Conservation (phyloP, 2,113 vertebrate genomes). For the Tringa solitaria region DNA sequence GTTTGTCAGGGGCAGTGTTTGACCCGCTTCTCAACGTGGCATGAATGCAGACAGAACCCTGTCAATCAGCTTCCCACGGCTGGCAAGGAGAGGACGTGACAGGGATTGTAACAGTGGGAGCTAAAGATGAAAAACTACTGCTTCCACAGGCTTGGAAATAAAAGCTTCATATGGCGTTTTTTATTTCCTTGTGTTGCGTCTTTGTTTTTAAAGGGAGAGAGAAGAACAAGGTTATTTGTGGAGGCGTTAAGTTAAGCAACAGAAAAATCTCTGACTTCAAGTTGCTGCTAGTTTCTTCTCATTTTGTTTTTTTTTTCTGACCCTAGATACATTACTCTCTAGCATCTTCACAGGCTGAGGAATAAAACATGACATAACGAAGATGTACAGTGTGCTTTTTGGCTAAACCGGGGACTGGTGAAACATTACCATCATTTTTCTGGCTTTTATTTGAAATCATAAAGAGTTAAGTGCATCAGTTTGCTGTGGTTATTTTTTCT, state of each 20-base stretch:
- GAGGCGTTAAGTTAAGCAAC: background rate
- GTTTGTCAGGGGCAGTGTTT: background rate
- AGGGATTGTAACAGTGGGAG: background rate
- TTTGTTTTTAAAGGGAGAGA: slow-evolving; percentile 34
- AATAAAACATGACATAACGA: slow-evolving; percentile 62
- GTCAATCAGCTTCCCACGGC: background rate
- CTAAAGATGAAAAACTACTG: background rate
- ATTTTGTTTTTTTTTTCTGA: background rate
- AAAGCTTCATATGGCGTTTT: slow-evolving; percentile 1
- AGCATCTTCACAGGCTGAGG: slow-evolving; percentile 20
- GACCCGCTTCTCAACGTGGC: background rate
- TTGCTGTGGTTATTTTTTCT: slow-evolving; percentile 12
- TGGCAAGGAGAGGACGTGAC: background rate
- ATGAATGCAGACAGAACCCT: background rate
- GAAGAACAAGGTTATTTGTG: slow-evolving; percentile 24
- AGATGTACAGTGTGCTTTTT: slow-evolving; percentile 54
- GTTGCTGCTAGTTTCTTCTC: background rate
- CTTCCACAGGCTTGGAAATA: background rate
- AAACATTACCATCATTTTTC: slow-evolving; percentile 57
- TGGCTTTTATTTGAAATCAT: slow-evolving; percentile 63
- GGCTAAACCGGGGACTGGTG: slow-evolving; percentile 14
- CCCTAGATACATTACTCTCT: background rate
- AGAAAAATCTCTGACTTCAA: background rate
- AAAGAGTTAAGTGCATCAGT: slow-evolving; percentile 57
- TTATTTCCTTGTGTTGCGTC: background rate